Evolutionary conservation across 2,113 vertebrate species (phyloP), one percentile per base, ranked within the genome.

Genomic region (Alosa alosa): DNA sequence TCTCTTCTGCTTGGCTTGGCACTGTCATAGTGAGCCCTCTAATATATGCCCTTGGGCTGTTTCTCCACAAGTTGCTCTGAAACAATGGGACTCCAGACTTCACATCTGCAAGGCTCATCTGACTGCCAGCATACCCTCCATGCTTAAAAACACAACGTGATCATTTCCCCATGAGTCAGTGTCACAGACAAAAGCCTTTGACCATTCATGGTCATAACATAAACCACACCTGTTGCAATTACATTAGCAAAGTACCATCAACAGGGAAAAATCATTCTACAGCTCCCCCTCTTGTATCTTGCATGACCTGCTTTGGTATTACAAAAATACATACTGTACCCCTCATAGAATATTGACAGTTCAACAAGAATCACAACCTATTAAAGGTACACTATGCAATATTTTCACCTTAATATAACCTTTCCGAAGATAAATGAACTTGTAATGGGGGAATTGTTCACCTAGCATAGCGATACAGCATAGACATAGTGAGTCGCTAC

Each of bases 21-120:
- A 57, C 49, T 57, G 84, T 81, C 50, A 81, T 44, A 55, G 22
- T 8, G 81, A 45, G 20, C 11, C 49, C 25, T 49, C 25, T 55
- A 55, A 50, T 81, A 85, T 81, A 84, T 84, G 47, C 47, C 68
- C 68, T 55, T 36, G 47, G 72, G 72, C 31, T 41, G 39, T 18
- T 81, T 81, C 41, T 41, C 25, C 49, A 85, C 84, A 13, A 52
- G 68, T 81, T 41, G 47, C 68, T 81, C 84, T 47, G 31, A 85
- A 41, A 50, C 68, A 55, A 85, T 44, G 25, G 47, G 31, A 31
- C 17, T 6, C 36, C 0, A 13, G 31, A 8, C 31, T 31, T 3
- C 10, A 64, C 46, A 85, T 78, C 25, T 78, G 39, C 64, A 68
- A 31, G 9, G 20, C 55, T 68, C 72, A 78, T 78, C 72, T 11